A percentile compares a stretch with the other conserved stretches of the same genome.
These are phyloP conservation scores for Crioceris asparagi DNA, from an alignment of 2,888 invertebrate genomes.

Conservation along the genomic window DNA sequence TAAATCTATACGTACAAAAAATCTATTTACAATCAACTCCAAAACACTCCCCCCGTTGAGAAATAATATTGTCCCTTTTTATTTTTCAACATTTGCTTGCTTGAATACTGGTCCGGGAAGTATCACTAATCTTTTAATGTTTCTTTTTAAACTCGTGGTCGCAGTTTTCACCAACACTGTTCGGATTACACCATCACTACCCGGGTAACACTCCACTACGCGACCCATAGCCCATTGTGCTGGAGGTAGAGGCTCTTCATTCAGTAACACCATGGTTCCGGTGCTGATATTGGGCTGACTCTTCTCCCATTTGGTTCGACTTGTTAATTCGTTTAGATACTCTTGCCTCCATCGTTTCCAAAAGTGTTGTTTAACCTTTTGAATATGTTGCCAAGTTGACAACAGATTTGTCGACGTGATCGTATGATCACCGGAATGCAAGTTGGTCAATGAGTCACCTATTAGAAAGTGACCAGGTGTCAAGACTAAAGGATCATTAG, in stretches of 20 bases:
- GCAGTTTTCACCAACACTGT: too few species aligned
- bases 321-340: slow-evolving; percentile 18
- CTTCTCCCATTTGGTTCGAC: slow-evolving; percentile 11
- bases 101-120: too few species aligned
- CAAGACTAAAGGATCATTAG: slow-evolving; percentile 18
- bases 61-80: too few species aligned
- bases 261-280: neutral
- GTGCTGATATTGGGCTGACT: neutral
- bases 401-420: slow-evolving; percentile 11
- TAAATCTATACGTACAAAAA: too few species aligned
- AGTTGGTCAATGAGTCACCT: slow-evolving; percentile 17
- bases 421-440: slow-evolving; percentile 14
- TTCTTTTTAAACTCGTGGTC: too few species aligned
- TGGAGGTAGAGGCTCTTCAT: neutral
- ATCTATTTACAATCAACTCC: too few species aligned
- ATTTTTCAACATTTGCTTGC: too few species aligned
- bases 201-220: neutral
- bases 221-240: neutral
- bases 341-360: too few species aligned
- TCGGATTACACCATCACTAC: too few species aligned
- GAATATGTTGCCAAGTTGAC: slow-evolving; percentile 17
- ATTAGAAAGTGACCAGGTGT: slow-evolving; percentile 25
- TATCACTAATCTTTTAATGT: too few species aligned
- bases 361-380: too few species aligned
- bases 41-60: too few species aligned